Percentiles rank a stretch among this genome's conserved stretches.
Conservation (phyloP, 2,797 vertebrate genomes). For the Lepus townsendii region DNA sequence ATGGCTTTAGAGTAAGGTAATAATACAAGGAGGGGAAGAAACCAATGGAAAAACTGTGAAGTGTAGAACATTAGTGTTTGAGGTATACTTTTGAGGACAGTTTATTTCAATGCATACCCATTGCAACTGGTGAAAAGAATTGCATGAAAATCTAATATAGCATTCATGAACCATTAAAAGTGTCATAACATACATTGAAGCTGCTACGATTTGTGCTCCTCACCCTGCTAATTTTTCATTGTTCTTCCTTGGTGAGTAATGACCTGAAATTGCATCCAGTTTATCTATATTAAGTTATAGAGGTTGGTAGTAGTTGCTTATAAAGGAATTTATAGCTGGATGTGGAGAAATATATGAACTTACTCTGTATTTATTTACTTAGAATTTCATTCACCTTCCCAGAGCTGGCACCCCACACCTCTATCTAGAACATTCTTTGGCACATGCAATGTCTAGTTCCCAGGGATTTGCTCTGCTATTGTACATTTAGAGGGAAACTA, state of each 20-base stretch:
- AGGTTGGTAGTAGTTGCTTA: slow-evolving; percentile 73
- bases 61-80: slow-evolving; percentile 69
- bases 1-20: slow-evolving; percentile 77
- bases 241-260: slow-evolving; percentile 78
- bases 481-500: slow-evolving; percentile 76
- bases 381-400: slow-evolving; percentile 18
- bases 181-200: slow-evolving; percentile 44
- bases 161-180: slow-evolving; percentile 74
- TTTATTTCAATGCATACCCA: slow-evolving; percentile 71
- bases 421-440: neutral
- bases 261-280: slow-evolving; percentile 74
- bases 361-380: slow-evolving; percentile 71
- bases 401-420: neutral
- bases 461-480: slow-evolving; percentile 62
- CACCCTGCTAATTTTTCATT: slow-evolving; percentile 65
- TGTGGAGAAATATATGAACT: slow-evolving; percentile 67
- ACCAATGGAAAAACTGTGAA: slow-evolving; percentile 68
- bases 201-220: slow-evolving; percentile 73
- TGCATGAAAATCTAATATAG: slow-evolving; percentile 76
- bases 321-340: slow-evolving; percentile 74
- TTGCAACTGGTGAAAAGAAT: slow-evolving; percentile 70
- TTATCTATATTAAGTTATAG: slow-evolving; percentile 78
- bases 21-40: slow-evolving; percentile 52
- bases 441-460: slow-evolving; percentile 64
- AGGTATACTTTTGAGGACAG: slow-evolving; percentile 73